Percentiles rank a stretch among this genome's conserved stretches.
These are phyloP conservation scores for Tromatobia lineatoria DNA, from an alignment of 2,888 invertebrate species.

Conservation along the genomic window DNA sequence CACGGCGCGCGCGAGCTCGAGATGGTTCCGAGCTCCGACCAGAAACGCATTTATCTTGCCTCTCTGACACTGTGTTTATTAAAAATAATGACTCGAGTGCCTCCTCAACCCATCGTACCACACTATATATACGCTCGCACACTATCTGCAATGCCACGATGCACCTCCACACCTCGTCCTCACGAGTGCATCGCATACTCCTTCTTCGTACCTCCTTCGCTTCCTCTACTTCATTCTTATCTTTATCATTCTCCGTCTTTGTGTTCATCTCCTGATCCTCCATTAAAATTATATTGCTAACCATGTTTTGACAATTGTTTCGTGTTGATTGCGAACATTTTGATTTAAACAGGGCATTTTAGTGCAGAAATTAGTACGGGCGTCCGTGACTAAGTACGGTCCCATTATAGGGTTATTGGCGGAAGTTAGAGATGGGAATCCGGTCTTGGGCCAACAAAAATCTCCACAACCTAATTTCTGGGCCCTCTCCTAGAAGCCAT, in stretches of 20 bases:
- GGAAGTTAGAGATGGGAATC: too few relatives aligned
- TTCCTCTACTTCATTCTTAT: conserved; percentile 43
- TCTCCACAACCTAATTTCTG: too few relatives aligned
- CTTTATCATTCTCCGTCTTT: conserved; percentile 48
- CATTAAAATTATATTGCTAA: conserved; percentile 35
- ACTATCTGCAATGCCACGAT: conserved; percentile 55
- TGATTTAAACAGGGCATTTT: background rate
- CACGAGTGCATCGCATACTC: conserved; percentile 8
- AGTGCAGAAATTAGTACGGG: background rate
- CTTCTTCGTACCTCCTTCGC: conserved; percentile 12
- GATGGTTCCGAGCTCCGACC: conserved; percentile 65
- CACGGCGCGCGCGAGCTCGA: conserved; percentile 19
- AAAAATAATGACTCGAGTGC: conserved; percentile 82
- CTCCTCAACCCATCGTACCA: conserved; percentile 55
- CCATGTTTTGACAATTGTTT: background rate
- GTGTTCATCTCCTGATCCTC: conserved; percentile 7
- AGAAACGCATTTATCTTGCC: conserved; percentile 78
- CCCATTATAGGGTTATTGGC: too few relatives aligned
- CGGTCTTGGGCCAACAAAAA: too few relatives aligned
- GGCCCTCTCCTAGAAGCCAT: too few relatives aligned
- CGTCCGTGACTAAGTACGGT: too few relatives aligned
- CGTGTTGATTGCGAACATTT: conserved; percentile 2
- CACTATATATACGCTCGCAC: conserved; percentile 19
- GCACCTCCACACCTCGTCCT: conserved; percentile 53
- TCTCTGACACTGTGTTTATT: conserved; percentile 80